Base-by-base conservation (phyloP, 2,797 vertebrate species). In the Nothura maculosa region DNA sequence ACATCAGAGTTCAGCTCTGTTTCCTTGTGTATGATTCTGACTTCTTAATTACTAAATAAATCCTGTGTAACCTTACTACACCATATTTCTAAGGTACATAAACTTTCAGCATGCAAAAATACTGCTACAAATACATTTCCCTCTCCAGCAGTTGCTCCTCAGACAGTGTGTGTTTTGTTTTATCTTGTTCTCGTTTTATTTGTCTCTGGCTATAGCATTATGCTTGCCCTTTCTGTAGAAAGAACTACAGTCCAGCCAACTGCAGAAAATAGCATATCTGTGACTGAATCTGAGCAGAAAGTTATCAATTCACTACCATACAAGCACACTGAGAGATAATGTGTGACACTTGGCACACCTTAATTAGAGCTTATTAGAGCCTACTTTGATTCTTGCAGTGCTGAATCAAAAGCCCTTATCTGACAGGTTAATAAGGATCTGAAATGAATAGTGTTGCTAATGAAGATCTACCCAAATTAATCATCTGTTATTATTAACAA, bases 391-490 rank as follows among this genome's bases (percentile, higher is more conserved):
- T 96, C 81, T 78, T 93, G 83, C 47, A 87, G 12, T 69, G 55
- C 47, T 78, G 86, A 89, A 90, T 93, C 92, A 83, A 91, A 92
- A 54, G 24, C 57, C 93, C 74, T 93, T 95, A 79, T 90, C 79
- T 94, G 83, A 92, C 84, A 96, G 75, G 81, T 92, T 96, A 96
- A 95, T 54, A 38, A 93, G 77, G 57, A 90, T 75, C 63, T 90
- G 91, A 96, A 96, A 96, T 84, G 74, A 96, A 92, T 66, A 92
- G 28, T 78, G 54, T 94, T 97, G 55, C 77, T 96, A 97, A 97
- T 89, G 89, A 95, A 61, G 55, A 81, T 92, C 82, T 80, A 50
- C 78, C 43, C 40, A 96, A 97, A 97, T 95, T 89, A 96, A 94
- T 96, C 42, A 83, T 87, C 87, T 91, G 28, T 84, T 85, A 85